Evolutionary conservation across 2,797 vertebrate species (phyloP), one percentile per base, ranked within the genome.

Genomic region (Pipistrellus pygmaeus): DNA sequence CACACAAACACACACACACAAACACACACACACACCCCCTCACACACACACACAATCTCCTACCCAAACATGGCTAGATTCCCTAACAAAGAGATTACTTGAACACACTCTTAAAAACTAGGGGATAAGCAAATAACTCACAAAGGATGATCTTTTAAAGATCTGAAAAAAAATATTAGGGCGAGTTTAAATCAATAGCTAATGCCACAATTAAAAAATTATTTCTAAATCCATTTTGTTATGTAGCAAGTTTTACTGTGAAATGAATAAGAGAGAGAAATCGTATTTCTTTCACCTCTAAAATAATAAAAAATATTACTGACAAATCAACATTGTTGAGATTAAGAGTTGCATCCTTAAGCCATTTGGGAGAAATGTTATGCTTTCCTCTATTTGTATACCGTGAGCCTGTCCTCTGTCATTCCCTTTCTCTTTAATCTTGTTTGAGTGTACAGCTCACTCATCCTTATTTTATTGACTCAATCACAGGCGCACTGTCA

Each of bases 401-500:
- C 96, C 96, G 90, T 80, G 97, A 98, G 98, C 98, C 98, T 98
- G 98, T 98, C 98, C 98, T 98, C 98, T 98, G 98, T 98, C 98
- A 98, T 98, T 98, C 98, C 97, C 98, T 99, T 98, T 98, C 98
- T 98, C 98, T 99, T 99, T 99, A 99, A 99, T 99, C 99, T 99
- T 99, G 99, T 99, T 99, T 99, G 99, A 99, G 99, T 99, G 98
- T 99, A 99, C 98, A 98, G 99, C 99, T 99, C 99, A 99, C 98
- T 99, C 99, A 98, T 99, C 98, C 99, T 99, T 98, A 98, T 99
- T 99, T 99, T 99, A 99, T 99, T 99, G 99, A 99, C 99, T 99
- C 99, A 98, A 99, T 99, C 99, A 98, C 98, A 97, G 98, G 98
- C 98, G 98, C 98, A 98, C 98, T 98, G 98, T 98, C 98, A 98